A percentile compares a stretch with the other conserved stretches of the same genome.
These are phyloP conservation scores for Lontra canadensis DNA, from an alignment of 2,113 vertebrate genomes.

Conservation along the genomic window DNA sequence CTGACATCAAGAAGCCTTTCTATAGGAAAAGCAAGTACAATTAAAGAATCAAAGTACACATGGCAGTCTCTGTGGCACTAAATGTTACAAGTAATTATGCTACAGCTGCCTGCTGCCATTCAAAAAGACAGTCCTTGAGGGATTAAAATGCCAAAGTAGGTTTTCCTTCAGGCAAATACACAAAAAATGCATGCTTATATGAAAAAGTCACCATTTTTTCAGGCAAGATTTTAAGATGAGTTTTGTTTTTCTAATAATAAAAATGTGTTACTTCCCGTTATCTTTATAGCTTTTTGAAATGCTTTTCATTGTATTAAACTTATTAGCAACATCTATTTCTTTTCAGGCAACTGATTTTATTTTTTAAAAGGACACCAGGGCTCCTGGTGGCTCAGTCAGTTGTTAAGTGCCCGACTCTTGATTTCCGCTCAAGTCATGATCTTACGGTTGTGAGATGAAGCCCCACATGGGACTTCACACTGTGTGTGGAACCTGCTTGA, in stretches of 20 bases:
- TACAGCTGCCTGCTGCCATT: constrained; percentile 31
- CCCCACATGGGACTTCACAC: background rate
- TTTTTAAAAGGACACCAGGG: background rate
- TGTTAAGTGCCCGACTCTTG: background rate
- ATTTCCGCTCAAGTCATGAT: background rate
- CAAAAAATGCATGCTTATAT: background rate
- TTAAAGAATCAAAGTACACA: constrained; percentile 15
- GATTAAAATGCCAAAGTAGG: constrained; percentile 35
- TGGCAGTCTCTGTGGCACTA: constrained; percentile 31
- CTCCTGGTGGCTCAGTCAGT: background rate
- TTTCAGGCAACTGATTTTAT: background rate
- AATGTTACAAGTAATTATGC: background rate
- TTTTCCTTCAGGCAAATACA: constrained; percentile 45
- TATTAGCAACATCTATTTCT: background rate
- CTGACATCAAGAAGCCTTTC: constrained; percentile 62
- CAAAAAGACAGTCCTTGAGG: constrained; percentile 44
- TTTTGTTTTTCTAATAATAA: background rate
- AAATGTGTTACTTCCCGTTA: background rate
- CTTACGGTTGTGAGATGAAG: background rate
- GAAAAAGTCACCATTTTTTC: background rate
- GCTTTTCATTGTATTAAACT: background rate
- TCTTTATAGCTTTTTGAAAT: background rate
- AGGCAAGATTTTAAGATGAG: constrained; percentile 41
- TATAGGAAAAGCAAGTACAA: constrained; percentile 35
- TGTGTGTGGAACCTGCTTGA: background rate